These are phyloP conservation scores for Helostoma temminkii DNA, from an alignment of 2,797 vertebrate genomes.

Conservation along the genomic window DNA sequence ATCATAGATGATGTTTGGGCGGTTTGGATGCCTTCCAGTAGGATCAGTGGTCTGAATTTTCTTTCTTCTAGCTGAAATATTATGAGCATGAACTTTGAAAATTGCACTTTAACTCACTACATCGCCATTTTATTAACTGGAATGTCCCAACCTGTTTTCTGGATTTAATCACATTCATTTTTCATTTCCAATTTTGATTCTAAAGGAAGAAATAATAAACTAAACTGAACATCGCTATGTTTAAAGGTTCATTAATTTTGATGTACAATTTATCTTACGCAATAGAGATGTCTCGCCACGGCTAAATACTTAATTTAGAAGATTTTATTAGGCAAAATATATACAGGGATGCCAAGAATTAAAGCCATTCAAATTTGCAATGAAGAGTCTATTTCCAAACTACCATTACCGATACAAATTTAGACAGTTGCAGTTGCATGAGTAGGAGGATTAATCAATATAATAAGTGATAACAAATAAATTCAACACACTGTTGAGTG, in stretches of 20 bases:
- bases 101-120: conserved; percentile 2
- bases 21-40: conserved; percentile 45
- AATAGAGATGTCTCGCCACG: not conserved
- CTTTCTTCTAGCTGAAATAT: conserved; percentile 23
- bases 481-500: not conserved
- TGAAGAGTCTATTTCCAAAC: not conserved
- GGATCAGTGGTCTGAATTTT: conserved; percentile 3
- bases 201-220: not conserved
- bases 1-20: conserved; percentile 45
- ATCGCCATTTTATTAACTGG: conserved; percentile 11
- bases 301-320: not conserved
- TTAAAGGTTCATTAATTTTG: not conserved
- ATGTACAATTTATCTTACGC: not conserved
- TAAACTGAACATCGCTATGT: not conserved
- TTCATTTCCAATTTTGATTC: not conserved
- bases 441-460: conserved; percentile 22
- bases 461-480: not conserved
- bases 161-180: not conserved
- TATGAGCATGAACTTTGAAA: conserved; percentile 20
- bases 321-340: not conserved
- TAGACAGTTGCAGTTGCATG: not conserved
- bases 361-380: not conserved
- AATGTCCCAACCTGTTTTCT: not conserved
- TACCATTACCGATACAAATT: not conserved
- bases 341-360: not conserved